These are phyloP conservation scores for Takifugu ocellatus DNA, from an alignment of 2,797 vertebrate genomes.

Conservation along the genomic window DNA sequence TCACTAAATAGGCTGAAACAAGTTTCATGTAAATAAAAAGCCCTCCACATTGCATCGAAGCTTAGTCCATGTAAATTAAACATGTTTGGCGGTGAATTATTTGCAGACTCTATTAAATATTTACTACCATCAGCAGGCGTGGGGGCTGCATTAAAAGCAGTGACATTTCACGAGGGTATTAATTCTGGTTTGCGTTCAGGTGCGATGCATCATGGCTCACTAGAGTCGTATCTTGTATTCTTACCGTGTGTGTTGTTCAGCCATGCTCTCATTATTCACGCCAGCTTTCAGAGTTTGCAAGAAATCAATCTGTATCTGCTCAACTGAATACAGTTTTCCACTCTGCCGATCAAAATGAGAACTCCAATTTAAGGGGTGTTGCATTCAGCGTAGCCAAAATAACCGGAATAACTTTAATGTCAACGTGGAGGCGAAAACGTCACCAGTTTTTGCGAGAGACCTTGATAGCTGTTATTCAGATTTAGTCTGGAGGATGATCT, in stretches of 20 bases:
- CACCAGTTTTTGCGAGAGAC: neutral
- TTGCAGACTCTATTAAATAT: constrained; percentile 35
- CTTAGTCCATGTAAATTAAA: constrained; percentile 36
- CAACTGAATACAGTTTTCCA: constrained; percentile 33
- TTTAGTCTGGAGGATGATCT: too few relatives aligned
- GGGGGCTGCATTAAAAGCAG: constrained; percentile 19
- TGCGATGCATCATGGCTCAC: constrained; percentile 18
- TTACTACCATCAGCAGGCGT: constrained; percentile 29
- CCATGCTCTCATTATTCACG: constrained; percentile 42
- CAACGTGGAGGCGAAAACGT: neutral
- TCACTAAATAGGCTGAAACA: constrained; percentile 3
- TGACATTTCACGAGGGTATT: constrained; percentile 38
- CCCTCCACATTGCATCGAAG: constrained; percentile 5
- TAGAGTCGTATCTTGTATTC: constrained; percentile 33
- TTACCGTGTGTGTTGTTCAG: constrained; percentile 30
- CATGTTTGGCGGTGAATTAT: constrained; percentile 20
- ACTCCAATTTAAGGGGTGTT: constrained; percentile 22
- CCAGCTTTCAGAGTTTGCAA: constrained; percentile 28
- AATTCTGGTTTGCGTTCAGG: constrained; percentile 29
- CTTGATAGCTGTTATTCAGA: too few relatives aligned
- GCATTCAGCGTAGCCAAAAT: constrained; percentile 5
- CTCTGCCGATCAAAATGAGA: constrained; percentile 38
- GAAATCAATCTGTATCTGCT: constrained; percentile 44
- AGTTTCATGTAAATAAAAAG: constrained; percentile 13
- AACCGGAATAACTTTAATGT: constrained; percentile 4